These are phyloP conservation scores for Bombus cullumanus DNA, from an alignment of 1,140 invertebrate species.

Conservation along the genomic window DNA sequence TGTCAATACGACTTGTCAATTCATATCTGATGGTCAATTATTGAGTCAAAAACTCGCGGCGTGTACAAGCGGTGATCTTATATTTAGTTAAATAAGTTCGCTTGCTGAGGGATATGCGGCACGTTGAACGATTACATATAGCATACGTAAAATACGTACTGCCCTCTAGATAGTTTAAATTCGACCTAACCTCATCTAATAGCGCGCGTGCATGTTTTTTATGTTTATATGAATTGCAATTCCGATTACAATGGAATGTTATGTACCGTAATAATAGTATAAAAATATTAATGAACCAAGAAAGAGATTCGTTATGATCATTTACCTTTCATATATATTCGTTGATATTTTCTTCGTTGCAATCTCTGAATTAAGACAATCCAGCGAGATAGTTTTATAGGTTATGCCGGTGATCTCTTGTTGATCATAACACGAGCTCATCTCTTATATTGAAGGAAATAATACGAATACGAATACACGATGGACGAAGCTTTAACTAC, in stretches of 20 bases:
- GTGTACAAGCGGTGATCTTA: slow-evolving; percentile 22
- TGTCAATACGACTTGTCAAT: slow-evolving; percentile 50
- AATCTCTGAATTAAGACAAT: not conserved
- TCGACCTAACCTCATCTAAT: slow-evolving; percentile 38
- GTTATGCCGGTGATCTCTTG: slow-evolving; percentile 62
- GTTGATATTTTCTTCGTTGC: not conserved
- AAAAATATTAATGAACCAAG: not conserved
- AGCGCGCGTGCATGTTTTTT: slow-evolving; percentile 31
- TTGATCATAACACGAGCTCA: slow-evolving; percentile 1
- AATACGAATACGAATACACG: slow-evolving; percentile 48
- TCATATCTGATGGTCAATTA: slow-evolving; percentile 57
- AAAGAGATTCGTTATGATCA: not conserved
- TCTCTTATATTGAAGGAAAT: not conserved
- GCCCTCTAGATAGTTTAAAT: slow-evolving; percentile 54
- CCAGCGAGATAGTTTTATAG: slow-evolving; percentile 11
- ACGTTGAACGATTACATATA: slow-evolving; percentile 65
- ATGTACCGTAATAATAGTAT: not conserved
- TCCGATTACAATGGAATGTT: not conserved
- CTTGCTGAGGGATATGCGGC: slow-evolving; percentile 57
- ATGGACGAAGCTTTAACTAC: slow-evolving; percentile 79
- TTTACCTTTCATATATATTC: slow-evolving; percentile 10
- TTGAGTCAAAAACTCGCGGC: slow-evolving; percentile 28
- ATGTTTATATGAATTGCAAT: slow-evolving; percentile 24
- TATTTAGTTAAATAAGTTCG: slow-evolving; percentile 44
- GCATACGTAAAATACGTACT: slow-evolving; percentile 42